phyloP scores from a whole-genome alignment of 2,888 invertebrate species.

The Operophtera brumata region DNA sequence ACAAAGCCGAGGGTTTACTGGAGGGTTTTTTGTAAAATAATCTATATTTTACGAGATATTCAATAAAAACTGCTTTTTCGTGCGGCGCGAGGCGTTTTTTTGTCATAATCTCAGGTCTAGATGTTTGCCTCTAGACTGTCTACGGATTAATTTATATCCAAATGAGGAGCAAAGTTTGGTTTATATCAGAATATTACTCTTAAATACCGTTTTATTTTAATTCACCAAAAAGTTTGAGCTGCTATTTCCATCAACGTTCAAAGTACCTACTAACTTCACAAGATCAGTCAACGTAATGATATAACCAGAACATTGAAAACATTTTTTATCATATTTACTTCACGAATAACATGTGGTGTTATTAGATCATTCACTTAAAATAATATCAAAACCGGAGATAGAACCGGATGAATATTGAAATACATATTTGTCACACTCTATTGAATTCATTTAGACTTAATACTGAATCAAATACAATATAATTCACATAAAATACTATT shows the following conservation, averaged over 20 bases:
- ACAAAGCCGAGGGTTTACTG: too few relatives aligned
- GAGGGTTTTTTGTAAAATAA: too few relatives aligned
- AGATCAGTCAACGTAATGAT: slow-evolving; percentile 35
- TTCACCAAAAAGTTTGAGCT: neutral
- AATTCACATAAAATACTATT: neutral
- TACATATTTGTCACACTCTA: slow-evolving; percentile 35
- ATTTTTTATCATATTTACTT: slow-evolving; percentile 45
- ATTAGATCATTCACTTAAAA: slow-evolving; percentile 60
- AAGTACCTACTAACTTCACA: slow-evolving; percentile 10
- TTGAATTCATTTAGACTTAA: slow-evolving; percentile 30
- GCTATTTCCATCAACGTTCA: slow-evolving; percentile 12
- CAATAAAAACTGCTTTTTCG: too few relatives aligned
- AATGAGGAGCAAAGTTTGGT: too few relatives aligned
- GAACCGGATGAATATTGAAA: slow-evolving; percentile 48
- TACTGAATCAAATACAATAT: neutral
- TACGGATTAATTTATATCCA: too few relatives aligned
- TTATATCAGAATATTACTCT: too few relatives aligned
- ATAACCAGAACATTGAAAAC: slow-evolving; percentile 38
- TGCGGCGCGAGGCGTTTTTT: too few relatives aligned
- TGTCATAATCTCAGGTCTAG: too few relatives aligned
- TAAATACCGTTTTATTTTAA: neutral
- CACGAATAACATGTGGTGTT: slow-evolving; percentile 45
- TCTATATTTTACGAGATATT: too few relatives aligned
- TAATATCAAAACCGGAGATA: slow-evolving; percentile 54
- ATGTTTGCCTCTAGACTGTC: too few relatives aligned